Percentiles rank a stretch among this genome's conserved stretches.
Conservation (phyloP, 23 tunicate species). For the Ascidia mentula region DNA sequence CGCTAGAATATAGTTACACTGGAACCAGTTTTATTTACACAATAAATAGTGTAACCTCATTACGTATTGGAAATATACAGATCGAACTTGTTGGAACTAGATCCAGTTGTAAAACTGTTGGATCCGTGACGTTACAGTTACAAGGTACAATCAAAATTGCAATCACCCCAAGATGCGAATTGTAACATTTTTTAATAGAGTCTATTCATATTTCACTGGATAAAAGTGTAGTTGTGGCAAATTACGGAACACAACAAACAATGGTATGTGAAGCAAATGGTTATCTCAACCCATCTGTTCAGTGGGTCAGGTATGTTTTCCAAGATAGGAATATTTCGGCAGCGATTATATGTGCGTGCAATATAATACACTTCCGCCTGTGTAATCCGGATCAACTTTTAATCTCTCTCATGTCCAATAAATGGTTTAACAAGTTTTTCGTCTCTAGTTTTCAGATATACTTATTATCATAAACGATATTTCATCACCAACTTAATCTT, state of each 20-base stretch:
- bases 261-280: not conserved
- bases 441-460: too few species aligned
- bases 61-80: not conserved
- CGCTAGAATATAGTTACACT: not conserved
- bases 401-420: too few species aligned
- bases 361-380: too few species aligned
- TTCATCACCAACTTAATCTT: too few species aligned
- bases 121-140: not conserved
- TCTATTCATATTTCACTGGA: not conserved
- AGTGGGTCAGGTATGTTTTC: not conserved
- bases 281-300: not conserved
- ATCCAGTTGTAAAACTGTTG: not conserved
- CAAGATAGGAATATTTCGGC: too few species aligned
- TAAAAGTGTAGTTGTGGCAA: not conserved
- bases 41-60: not conserved
- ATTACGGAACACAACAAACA: not conserved
- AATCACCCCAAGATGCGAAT: too few species aligned
- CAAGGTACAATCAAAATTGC: too few species aligned
- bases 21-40: not conserved
- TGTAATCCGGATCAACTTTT: too few species aligned
- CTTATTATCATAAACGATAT: too few species aligned
- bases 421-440: too few species aligned
- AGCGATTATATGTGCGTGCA: too few species aligned
- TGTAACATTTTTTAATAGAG: too few species aligned
- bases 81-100: not conserved